A percentile compares a stretch with the other conserved stretches of the same genome.
Evolutionary conservation across 2,113 vertebrate genomes (phyloP).

Genomic region (Sarotherodon lohbergeri): DNA sequence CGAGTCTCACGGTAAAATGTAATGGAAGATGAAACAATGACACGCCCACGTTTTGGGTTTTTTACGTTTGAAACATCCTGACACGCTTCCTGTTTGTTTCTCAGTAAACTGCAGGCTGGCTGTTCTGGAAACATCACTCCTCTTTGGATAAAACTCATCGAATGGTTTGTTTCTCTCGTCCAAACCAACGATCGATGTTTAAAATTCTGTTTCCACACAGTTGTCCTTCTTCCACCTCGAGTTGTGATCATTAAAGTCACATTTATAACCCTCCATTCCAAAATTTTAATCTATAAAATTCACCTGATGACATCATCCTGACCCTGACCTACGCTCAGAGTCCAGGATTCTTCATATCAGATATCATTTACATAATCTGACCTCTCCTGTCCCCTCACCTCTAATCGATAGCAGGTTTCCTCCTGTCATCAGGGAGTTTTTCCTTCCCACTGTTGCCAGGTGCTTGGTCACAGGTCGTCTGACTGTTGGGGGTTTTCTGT

Average conservation of each 20-base stretch:
- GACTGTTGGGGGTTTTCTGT: too few relatives aligned
- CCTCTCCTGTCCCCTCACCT: neutral
- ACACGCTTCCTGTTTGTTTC: neutral
- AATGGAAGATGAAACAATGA: neutral
- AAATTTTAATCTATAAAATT: neutral
- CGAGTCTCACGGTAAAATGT: neutral
- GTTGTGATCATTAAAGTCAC: neutral
- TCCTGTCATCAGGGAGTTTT: too few relatives aligned
- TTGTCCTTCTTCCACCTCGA: neutral
- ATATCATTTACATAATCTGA: rapidly evolving
- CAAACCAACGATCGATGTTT: neutral
- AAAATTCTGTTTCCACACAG: neutral
- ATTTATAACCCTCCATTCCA: neutral
- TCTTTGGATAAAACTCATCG: neutral
- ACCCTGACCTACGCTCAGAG: neutral
- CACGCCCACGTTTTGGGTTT: neutral
- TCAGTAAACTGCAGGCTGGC: neutral
- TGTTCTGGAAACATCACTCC: neutral
- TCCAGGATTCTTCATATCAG: neutral
- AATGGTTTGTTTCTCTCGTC: neutral
- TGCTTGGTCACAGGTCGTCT: too few relatives aligned
- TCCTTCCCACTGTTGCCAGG: too few relatives aligned
- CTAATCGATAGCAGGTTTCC: neutral
- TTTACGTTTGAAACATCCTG: neutral
- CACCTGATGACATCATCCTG: neutral